Base-by-base conservation (phyloP, 2,888 invertebrate genomes). In the Hermaeophaga mercurialis region DNA sequence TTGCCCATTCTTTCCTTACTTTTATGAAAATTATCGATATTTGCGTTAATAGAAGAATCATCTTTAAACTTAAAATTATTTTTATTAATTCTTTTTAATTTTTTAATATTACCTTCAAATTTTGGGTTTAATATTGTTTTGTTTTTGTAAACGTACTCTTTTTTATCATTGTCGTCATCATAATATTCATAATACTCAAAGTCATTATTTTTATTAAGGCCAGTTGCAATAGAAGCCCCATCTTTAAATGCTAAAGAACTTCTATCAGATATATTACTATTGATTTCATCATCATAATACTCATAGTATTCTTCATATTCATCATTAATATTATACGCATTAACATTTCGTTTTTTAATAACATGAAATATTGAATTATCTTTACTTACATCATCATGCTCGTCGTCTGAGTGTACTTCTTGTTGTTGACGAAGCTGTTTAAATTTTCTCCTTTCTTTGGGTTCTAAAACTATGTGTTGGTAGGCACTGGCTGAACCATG, bases 351-450 rank as follows among this genome's bases (percentile, higher is more conserved):
- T 31, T 18, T 38, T 18, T 22, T 34, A 28, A 14, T 17, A 36
- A n/a, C 7, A 26, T 11, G 38, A 28, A 22, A 28, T n/a, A 12
- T 5, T 43, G 22, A 12, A 24, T 19, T 31, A 4, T 7, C 17
- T 15, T 39, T 60, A 66, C 65, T 66, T 57, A 66, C 66, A 28
- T 65, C 60, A 11, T 64, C 59, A 9, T 50, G 14, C 28, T 58
- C 64, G 14, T 60, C 46, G 6, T 41, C 36, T 8, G 54, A 28
- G 18, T 49, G 2, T 2, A 3, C 45, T 4, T 12, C 39, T 24
- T 44, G 9, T 9, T 18, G 33, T 8, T 46, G 43, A 36, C 55
- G 9, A 7, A 53, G 22, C 22, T 48, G 56, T 14, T 61, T 55
- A 7, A 28, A 33, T 38, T 54, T 57, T 7, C 43, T 44, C 15